Percentiles rank a stretch among this genome's conserved stretches.
Conservation (phyloP, 2,888 invertebrate genomes). For the Hylaea fasciaria region DNA sequence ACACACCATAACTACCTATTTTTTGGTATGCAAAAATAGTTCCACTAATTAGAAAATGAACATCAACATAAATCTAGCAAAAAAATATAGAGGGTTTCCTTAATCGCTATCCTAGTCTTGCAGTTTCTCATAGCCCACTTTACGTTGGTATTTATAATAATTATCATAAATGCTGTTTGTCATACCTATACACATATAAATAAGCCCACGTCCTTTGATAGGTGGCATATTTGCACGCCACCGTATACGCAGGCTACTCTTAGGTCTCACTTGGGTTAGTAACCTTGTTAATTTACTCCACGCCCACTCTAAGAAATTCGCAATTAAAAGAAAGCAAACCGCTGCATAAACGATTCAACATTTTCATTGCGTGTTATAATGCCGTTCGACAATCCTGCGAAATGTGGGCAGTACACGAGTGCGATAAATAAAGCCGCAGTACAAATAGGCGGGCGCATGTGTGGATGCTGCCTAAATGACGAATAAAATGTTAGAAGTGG, state of each 20-base stretch:
- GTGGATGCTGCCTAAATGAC: constrained; percentile 59
- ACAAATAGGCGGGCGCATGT: constrained; percentile 46
- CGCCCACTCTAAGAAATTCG: constrained; percentile 35
- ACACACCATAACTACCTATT: no score
- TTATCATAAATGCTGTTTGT: no score
- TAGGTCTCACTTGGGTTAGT: background rate
- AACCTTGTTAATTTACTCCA: background rate
- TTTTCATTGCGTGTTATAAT: constrained; percentile 58
- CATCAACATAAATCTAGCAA: no score
- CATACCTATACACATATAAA: no score
- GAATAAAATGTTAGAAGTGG: constrained; percentile 7
- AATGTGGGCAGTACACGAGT: constrained; percentile 53
- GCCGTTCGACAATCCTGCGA: constrained; percentile 57
- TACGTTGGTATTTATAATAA: no score
- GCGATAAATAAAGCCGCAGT: constrained; percentile 53
- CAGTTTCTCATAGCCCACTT: no score
- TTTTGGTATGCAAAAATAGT: no score
- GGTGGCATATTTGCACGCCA: background rate
- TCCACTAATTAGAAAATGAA: no score
- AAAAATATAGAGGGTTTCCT: no score
- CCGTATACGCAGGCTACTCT: background rate
- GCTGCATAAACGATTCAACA: constrained; percentile 54
- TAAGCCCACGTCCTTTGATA: no score
- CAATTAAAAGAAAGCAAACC: constrained; percentile 48
- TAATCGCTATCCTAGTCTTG: no score